Evolutionary conservation across 2,888 invertebrate genomes (phyloP), one percentile per base, ranked within the genome.

Genomic region (Lochmaea capreae): DNA sequence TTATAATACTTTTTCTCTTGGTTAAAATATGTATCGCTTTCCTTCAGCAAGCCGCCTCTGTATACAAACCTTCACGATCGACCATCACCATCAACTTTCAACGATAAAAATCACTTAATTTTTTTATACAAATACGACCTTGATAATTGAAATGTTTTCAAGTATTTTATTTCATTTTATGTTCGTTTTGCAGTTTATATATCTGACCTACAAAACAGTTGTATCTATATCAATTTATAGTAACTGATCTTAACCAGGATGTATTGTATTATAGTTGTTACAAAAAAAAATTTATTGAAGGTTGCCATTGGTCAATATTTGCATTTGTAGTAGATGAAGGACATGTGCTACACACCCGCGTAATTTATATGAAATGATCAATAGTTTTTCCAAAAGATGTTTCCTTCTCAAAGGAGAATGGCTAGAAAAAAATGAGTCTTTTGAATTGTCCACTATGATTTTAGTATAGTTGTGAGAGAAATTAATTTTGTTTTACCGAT

Each of bases 81-180:
- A 58, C 66, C 66, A 66, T 66, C 54, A 54, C 67, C 58, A 46
- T 42, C 12, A 58, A 57, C 67, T 67, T 59, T 67, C 46, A 59
- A 46, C 59, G 67, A 67, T 67, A 49, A 67, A 67, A 58, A 67
- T 67, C 49, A 46, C 59, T 67, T 26, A 67, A 67, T 67, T 59
- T 67, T 57, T 67, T 67, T 59, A 57, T 59, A 59, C 22, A 59
- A 67, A 46, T 59, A 22, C 67, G 46, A 46, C 67, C 67, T 67
- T 67, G 59, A n/a, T 42, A 46, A 46, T 46, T 67, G 59, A 67
- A 67, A 67, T 59, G 67, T 59, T 67, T 67, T 66, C 61, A 65
- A 57, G 66, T 54, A 57, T 66, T 57, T 57, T 26, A 67, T 67
- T 59, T 67, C 67, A 67, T 61, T 61, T 33, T 16, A 61, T 39